A percentile compares a stretch with the other conserved stretches of the same genome.
Evolutionary conservation across 2,888 invertebrate genomes (phyloP).

Genomic region (Athalia rosae): DNA sequence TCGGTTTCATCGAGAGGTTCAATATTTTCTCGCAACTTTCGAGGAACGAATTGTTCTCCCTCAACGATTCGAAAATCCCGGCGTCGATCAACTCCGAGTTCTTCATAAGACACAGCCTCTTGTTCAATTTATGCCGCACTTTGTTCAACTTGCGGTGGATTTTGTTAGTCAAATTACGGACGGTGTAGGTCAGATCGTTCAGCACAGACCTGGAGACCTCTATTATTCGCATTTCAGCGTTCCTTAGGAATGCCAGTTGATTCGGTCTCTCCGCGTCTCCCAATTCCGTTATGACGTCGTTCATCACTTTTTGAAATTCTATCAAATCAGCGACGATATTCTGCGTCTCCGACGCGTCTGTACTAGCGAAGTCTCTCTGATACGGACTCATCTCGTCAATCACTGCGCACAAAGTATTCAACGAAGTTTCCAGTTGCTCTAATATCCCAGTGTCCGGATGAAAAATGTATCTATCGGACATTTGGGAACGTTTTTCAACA

Average conservation of each 20-base stretch:
- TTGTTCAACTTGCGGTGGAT: constrained; percentile 50
- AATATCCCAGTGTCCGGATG: constrained; percentile 39
- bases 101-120: constrained; percentile 47
- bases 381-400: constrained; percentile 38
- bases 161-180: constrained; percentile 49
- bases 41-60: constrained; percentile 45
- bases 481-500: constrained; percentile 6
- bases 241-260: constrained; percentile 43
- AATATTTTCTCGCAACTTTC: constrained; percentile 46
- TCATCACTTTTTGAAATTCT: constrained; percentile 26
- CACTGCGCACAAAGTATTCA: constrained; percentile 48
- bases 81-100: constrained; percentile 42
- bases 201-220: constrained; percentile 49
- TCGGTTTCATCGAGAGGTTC: constrained; percentile 34
- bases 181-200: constrained; percentile 46
- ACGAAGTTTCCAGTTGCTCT: constrained; percentile 44
- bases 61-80: constrained; percentile 47
- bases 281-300: constrained; percentile 2
- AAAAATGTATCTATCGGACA: neutral
- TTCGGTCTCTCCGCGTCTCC: constrained; percentile 4
- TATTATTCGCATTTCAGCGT: constrained; percentile 49
- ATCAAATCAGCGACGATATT: constrained; percentile 35
- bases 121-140: constrained; percentile 46
- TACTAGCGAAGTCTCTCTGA: constrained; percentile 15
- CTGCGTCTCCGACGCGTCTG: constrained; percentile 1